Evolutionary conservation across 2,888 invertebrate species (phyloP).

Genomic region (Fragum whitleyi): DNA sequence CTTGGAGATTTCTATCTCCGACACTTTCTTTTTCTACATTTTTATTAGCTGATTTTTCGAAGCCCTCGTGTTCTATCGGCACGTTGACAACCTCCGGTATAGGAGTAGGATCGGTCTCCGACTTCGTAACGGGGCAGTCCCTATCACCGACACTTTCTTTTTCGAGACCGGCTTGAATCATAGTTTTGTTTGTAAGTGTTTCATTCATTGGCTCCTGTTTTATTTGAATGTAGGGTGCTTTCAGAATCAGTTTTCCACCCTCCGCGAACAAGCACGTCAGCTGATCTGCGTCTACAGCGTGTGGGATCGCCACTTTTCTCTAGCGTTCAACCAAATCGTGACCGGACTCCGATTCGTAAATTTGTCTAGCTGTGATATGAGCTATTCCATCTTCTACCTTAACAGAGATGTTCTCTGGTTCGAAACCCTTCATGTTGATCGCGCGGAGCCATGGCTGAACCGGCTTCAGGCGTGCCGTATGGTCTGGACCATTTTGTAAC

Average conservation of each 20-base stretch:
- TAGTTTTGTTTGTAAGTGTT: too few species aligned
- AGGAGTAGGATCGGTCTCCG: too few species aligned
- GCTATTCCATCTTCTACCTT: background rate
- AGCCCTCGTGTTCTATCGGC: background rate
- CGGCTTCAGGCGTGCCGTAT: too few species aligned
- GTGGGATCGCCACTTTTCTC: background rate
- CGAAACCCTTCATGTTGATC: slow-evolving; percentile 1
- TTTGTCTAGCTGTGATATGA: slow-evolving; percentile 6
- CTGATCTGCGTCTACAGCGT: background rate
- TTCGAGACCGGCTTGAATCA: too few species aligned
- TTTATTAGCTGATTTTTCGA: background rate
- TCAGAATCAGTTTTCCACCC: background rate
- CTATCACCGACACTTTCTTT: too few species aligned
- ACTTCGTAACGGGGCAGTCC: too few species aligned
- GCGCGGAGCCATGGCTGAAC: background rate
- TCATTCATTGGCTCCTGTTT: background rate
- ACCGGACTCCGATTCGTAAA: background rate
- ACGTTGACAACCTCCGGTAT: background rate
- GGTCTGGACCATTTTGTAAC: background rate
- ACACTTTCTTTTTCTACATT: background rate
- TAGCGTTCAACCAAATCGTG: background rate
- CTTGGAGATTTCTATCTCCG: too few species aligned
- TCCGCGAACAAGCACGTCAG: background rate
- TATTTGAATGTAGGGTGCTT: background rate
- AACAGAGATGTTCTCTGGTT: background rate